Conservation (phyloP, 2,888 invertebrate genomes). For the Acleris laterana region DNA sequence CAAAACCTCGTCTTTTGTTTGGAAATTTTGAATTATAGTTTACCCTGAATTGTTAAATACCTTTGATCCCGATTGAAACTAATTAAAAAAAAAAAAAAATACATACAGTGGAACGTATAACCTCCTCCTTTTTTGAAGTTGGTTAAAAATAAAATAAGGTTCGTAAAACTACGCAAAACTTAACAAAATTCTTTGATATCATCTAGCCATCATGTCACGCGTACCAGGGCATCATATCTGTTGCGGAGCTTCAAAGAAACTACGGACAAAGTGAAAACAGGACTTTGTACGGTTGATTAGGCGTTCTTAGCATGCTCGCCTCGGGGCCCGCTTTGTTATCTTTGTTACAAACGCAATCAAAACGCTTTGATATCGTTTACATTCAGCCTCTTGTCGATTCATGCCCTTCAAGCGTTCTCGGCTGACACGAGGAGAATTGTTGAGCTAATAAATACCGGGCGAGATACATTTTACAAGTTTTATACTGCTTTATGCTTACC, state of each 20-base stretch:
- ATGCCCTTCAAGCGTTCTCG: slow-evolving; percentile 44
- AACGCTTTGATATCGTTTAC: slow-evolving; percentile 58
- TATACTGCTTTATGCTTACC: no score
- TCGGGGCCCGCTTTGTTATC: slow-evolving; percentile 74
- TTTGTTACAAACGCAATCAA: slow-evolving; percentile 62
- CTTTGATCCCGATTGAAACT: no score
- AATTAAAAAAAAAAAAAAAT: no score
- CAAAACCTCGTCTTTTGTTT: no score
- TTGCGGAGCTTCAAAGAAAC: slow-evolving; percentile 75
- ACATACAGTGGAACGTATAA: no score
- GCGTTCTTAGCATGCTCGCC: slow-evolving; percentile 73
- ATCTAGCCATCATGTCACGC: slow-evolving; percentile 45
- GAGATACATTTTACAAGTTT: no score
- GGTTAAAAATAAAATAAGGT: no score
- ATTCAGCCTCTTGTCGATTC: slow-evolving; percentile 67
- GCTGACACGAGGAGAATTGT: slow-evolving; percentile 12
- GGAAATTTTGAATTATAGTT: no score
- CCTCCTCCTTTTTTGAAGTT: no score
- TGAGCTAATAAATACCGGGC: not conserved
- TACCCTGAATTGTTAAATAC: no score
- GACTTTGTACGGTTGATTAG: slow-evolving; percentile 79
- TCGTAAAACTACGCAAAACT: slow-evolving; percentile 4
- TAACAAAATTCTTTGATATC: slow-evolving; percentile 35
- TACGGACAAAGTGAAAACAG: slow-evolving; percentile 76
- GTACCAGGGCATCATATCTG: slow-evolving; percentile 71